Base-by-base conservation (phyloP, 2,888 invertebrate genomes). In the Nemurella pictetii region DNA sequence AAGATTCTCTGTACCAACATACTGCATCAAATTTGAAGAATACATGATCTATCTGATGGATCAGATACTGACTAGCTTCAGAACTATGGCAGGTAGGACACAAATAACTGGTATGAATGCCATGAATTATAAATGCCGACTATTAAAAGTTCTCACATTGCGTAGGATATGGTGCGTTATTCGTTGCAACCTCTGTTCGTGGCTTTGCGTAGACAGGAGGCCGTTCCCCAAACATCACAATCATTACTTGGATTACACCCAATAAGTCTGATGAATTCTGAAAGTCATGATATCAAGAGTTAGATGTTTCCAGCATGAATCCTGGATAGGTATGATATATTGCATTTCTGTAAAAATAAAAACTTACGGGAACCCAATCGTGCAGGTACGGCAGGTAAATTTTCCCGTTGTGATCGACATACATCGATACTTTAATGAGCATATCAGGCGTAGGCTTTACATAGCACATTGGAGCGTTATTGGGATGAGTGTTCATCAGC, bases 401-500 rank as follows among this genome's bases (percentile, higher is more conserved):
- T 91, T 97, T 97, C 55, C 99, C 99, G 91, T 95, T 97, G 89
- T 95, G 95, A 90, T 99, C 99, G 7, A 99, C 98, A 91, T 95
- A 97, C 91, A 95, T 95, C 15, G 98, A 98, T 25, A 96, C 95
- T 92, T 97, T 98, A 87, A 99, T 98, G 86, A 95, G 94, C 99
- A 99, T 99, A 87, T 96, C 96, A 36, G 94, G 89, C 4, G 99
- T 99, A 12, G 99, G 99, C 90, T 95, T 96, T 0, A 99, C 99
- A 89, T 95, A 97, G 89, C 96, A 96, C 91, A 99, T 95, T 0
- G 99, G 99, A 55, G 99, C 97, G 91, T 98, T 96, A 89, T 96
- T 95, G 0, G 99, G 99, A 92, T 99, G 98, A 3, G 98, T 98
- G 89, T 99, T 98, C 94, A 98, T 95, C 83, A 99, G 90, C 97